A percentile compares a stretch with the other conserved stretches of the same genome.
Conservation (phyloP, 2,888 invertebrate genomes). For the Caenorhabditis uteleia region DNA sequence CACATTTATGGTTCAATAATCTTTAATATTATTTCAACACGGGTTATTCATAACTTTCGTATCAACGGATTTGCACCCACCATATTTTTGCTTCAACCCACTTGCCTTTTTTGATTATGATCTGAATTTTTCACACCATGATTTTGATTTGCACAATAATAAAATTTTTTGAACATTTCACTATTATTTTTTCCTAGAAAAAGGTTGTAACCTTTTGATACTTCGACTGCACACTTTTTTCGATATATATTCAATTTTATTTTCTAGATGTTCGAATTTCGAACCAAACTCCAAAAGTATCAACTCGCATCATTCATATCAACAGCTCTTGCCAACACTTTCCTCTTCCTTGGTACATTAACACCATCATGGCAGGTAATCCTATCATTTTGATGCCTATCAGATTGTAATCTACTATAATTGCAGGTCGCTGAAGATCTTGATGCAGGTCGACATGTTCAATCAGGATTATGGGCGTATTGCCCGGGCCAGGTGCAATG, state of each 20-base stretch:
- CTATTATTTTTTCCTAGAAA: no score
- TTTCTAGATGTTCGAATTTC: conserved; percentile 26
- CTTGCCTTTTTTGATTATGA: neutral
- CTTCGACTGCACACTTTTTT: neutral
- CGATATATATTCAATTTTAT: neutral
- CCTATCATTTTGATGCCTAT: no score
- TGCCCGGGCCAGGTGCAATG: conserved; percentile 60
- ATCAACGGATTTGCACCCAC: neutral
- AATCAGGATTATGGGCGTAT: conserved; percentile 66
- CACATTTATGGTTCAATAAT: neutral
- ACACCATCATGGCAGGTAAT: conserved; percentile 69
- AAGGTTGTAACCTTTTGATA: no score
- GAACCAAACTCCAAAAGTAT: conserved; percentile 51
- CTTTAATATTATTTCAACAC: neutral
- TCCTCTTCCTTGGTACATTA: conserved; percentile 59
- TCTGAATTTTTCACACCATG: neutral
- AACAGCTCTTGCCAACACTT: conserved; percentile 47
- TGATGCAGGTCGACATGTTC: conserved; percentile 59
- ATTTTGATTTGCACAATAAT: neutral
- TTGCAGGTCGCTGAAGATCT: conserved; percentile 65
- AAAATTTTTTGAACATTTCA: no score
- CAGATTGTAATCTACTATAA: neutral
- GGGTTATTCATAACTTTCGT: neutral
- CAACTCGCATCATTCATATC: conserved; percentile 51
- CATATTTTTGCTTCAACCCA: neutral